A percentile compares a stretch with the other conserved stretches of the same genome.
phyloP scores from a whole-genome alignment of 2,888 invertebrate species.

The Apotomis capreana region DNA sequence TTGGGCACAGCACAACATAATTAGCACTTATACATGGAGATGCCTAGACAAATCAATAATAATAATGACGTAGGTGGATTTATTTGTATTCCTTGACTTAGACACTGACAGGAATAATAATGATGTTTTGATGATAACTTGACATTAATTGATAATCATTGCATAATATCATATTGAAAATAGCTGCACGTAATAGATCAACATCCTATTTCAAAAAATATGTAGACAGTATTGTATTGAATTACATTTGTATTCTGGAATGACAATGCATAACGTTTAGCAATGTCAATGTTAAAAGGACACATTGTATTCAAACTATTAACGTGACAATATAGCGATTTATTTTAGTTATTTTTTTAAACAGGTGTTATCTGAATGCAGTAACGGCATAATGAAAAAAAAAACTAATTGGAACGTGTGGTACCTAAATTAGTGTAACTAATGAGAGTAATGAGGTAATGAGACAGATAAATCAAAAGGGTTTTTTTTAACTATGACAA shows the following conservation, averaged over 20 bases:
- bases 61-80: slow-evolving; percentile 10
- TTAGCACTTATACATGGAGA: slow-evolving; percentile 17
- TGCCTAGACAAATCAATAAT: slow-evolving; percentile 27
- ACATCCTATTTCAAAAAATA: not conserved
- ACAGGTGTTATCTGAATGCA: no score
- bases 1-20: not conserved
- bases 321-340: not conserved
- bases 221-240: not conserved
- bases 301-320: not conserved
- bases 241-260: not conserved
- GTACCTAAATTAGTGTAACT: no score
- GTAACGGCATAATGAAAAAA: no score
- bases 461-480: no score
- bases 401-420: no score
- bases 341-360: no score
- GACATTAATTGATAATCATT: slow-evolving; percentile 27
- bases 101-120: slow-evolving; percentile 28
- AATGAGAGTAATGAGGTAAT: no score
- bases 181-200: slow-evolving; percentile 2
- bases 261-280: not conserved
- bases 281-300: slow-evolving; percentile 20
- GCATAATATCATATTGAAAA: slow-evolving; percentile 12
- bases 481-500: no score
- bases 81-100: slow-evolving; percentile 8
- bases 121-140: slow-evolving; percentile 23